Base-by-base conservation (phyloP, 2,113 vertebrate genomes). In the Corythaixoides concolor region DNA sequence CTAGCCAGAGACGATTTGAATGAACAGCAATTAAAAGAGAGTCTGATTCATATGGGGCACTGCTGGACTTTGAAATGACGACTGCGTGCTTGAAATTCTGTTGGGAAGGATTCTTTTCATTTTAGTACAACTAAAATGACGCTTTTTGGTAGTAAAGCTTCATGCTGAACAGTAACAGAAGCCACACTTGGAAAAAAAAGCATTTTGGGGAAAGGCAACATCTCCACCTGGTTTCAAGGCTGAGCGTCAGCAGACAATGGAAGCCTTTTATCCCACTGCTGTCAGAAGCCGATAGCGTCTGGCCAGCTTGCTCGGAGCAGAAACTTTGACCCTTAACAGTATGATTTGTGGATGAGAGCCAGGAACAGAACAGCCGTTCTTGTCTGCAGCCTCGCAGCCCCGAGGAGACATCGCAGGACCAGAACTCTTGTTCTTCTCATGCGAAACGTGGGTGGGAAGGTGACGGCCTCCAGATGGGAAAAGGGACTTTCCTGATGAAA, bases 401-500 rank as follows among this genome's bases (percentile, higher is more conserved):
- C 1, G 2, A 88, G 67, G 49, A 96, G 55, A 23, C 1, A 4
- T 3, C 1, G 2, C 80, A 50, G 95, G 59, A 84, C 76, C 79
- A 70, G 47, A 78, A 15, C 43, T 19, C 64, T 67, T 82, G 69
- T 14, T 89, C 69, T 79, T 49, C 85, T 78, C 73, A 43, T 5
- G n/a, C 8, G 0, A 66, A 88, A 80, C 20, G 59, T 85, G 94
- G 89, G 89, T 27, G 91, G 94, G 66, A 91, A 82, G 67, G 75
- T 6, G 3, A 85, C 6, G 1, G 60, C 35, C 33, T 91, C 86
- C 94, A 92, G 55, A 76, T 10, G 77, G 97, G 94, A 96, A 93
- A 79, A 95, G 96, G 94, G 91, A 96, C 92, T 95, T 97, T 94
- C 95, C 94, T 94, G 62, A 27, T 39, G 66, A n/a, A 75, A 93